These are phyloP conservation scores for Vulpes lagopus DNA, from an alignment of 2,113 vertebrate genomes.

Conservation along the genomic window DNA sequence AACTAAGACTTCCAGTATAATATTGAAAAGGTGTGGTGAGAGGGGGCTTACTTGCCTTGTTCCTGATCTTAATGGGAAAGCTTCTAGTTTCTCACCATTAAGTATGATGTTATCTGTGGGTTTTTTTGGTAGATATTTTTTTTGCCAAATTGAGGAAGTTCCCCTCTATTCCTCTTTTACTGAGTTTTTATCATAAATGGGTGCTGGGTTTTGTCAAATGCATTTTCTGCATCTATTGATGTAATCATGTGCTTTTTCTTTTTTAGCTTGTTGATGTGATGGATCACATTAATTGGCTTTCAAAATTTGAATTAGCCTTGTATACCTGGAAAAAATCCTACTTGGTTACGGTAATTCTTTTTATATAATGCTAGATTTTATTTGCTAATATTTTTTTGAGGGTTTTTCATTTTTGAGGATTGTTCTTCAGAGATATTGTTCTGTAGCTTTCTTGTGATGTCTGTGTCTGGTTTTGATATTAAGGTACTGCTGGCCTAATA, in stretches of 20 bases:
- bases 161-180: background rate
- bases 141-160: background rate
- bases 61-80: background rate
- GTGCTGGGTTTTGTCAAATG: background rate
- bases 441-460: background rate
- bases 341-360: background rate
- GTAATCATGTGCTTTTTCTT: background rate
- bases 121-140: background rate
- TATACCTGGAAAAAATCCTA: background rate
- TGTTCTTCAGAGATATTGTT: background rate
- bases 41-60: background rate
- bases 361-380: background rate
- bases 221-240: background rate
- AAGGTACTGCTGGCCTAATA: background rate
- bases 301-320: background rate
- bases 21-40: background rate
- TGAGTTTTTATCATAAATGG: background rate
- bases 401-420: background rate
- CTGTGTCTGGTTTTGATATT: background rate
- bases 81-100: background rate
- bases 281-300: background rate
- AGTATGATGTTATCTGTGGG: background rate
- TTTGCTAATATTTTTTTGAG: background rate
- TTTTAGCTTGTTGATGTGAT: background rate
- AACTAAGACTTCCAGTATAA: background rate